A percentile compares a stretch with the other conserved stretches of the same genome.
phyloP scores from a whole-genome alignment of 2,797 vertebrate genomes.

The Selene dorsalis region DNA sequence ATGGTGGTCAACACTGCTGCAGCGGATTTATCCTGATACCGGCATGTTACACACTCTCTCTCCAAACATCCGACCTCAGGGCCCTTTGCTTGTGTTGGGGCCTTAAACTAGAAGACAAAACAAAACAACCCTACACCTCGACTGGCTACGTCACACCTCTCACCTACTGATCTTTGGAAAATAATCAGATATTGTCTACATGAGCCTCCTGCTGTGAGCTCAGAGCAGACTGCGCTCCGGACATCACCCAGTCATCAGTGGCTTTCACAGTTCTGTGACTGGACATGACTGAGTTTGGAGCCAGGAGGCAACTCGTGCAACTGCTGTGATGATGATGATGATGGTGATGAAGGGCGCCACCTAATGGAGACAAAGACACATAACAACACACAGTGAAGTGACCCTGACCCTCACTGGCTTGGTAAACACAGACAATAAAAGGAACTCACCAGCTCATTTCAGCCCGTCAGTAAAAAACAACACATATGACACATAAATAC shows the following conservation, averaged over 20 bases:
- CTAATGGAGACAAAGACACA: conserved; percentile 36
- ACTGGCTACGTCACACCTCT: not conserved
- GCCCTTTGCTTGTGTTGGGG: not conserved
- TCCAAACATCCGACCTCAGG: not conserved
- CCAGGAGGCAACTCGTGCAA: not conserved
- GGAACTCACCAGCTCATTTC: no score
- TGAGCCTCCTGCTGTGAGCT: conserved; percentile 1
- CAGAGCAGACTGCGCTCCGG: conserved; percentile 7
- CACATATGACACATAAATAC: no score
- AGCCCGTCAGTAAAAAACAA: no score
- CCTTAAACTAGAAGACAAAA: not conserved
- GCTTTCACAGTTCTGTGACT: conserved; percentile 23
- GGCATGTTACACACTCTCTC: conserved; percentile 6
- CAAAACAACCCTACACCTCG: not conserved
- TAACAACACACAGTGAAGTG: not conserved
- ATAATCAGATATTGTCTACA: not conserved
- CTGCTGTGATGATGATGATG: not conserved
- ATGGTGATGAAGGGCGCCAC: conserved; percentile 6
- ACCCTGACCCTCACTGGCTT: not conserved
- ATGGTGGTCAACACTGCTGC: conserved; percentile 37
- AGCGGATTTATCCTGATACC: not conserved
- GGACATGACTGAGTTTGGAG: not conserved
- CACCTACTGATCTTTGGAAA: not conserved
- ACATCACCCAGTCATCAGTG: conserved; percentile 18
- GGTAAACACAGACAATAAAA: not conserved